Evolutionary conservation across 1,140 invertebrate species (phyloP).

Genomic region (Theocolax elegans): DNA sequence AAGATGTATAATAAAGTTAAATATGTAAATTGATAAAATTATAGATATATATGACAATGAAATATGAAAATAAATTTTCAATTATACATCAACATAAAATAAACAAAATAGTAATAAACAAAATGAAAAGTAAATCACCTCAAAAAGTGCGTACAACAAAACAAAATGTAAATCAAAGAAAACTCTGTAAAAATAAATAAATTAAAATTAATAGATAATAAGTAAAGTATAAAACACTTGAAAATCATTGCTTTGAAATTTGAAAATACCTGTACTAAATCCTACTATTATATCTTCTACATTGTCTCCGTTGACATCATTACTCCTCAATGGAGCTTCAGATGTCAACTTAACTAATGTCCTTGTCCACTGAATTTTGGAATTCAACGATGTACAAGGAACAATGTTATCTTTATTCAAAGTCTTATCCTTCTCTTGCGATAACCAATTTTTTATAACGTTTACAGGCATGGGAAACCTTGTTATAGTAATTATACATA

Average conservation of each 20-base stretch:
- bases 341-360: slow-evolving; percentile 80
- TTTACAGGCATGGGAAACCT: slow-evolving; percentile 73
- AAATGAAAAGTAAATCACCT: slow-evolving; percentile 18
- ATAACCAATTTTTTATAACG: slow-evolving; percentile 71
- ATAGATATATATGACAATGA: too few species aligned
- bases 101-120: too few species aligned
- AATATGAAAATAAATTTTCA: too few species aligned
- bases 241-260: slow-evolving; percentile 25
- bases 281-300: slow-evolving; percentile 82
- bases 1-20: too few species aligned
- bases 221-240: slow-evolving; percentile 29
- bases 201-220: slow-evolving; percentile 36
- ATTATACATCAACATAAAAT: too few species aligned
- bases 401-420: slow-evolving; percentile 60
- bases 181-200: slow-evolving; percentile 43
- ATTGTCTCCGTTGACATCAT: slow-evolving; percentile 81
- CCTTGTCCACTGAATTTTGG: slow-evolving; percentile 77
- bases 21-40: too few species aligned
- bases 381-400: slow-evolving; percentile 77
- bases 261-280: slow-evolving; percentile 78
- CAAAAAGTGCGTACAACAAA: slow-evolving; percentile 10
- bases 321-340: slow-evolving; percentile 78
- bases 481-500: slow-evolving; percentile 76
- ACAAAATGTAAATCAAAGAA: slow-evolving; percentile 40
- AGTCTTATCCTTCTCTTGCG: slow-evolving; percentile 41